Evolutionary conservation across 92 coral and sea anemone genomes (phyloP).

Genomic region (Umimayanthus chanpuru): DNA sequence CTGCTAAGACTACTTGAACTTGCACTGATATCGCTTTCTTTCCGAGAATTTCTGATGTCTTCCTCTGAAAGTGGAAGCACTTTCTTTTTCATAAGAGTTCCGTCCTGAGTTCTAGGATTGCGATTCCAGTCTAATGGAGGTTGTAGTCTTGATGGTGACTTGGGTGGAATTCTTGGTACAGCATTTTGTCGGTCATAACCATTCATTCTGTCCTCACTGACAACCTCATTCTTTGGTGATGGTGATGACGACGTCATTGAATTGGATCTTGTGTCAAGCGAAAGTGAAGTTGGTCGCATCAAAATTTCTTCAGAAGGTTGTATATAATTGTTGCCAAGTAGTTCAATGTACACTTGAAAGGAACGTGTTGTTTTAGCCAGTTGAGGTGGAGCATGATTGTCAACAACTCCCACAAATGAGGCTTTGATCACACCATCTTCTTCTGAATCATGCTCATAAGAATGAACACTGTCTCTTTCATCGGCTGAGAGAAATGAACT

Average conservation of each 20-base stretch:
- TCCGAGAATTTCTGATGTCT: conserved; percentile 54
- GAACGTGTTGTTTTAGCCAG: conserved; percentile 63
- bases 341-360: conserved; percentile 94
- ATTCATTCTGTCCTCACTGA: conserved; percentile 23
- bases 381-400: conserved; percentile 66
- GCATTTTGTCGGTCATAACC: conserved; percentile 24
- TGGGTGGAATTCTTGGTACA: conserved; percentile 36
- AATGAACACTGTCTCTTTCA: conserved; percentile 64
- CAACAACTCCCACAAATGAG: conserved; percentile 67
- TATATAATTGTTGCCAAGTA: conserved; percentile 77
- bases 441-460: conserved; percentile 48
- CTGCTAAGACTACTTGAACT: conserved; percentile 85
- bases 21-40: conserved; percentile 61
- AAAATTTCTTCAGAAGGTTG: conserved; percentile 89
- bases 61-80: conserved; percentile 73
- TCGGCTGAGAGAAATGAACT: conserved; percentile 79
- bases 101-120: conserved; percentile 65
- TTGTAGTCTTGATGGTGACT: conserved; percentile 64
- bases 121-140: conserved; percentile 72
- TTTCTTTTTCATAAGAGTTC: conserved; percentile 69
- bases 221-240: conserved; percentile 46
- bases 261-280: conserved; percentile 35
- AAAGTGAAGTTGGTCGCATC: conserved; percentile 79
- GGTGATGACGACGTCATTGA: conserved; percentile 10
- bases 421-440: conserved; percentile 79